Conservation (phyloP, 2,113 vertebrate species). For the Eulemur rufifrons region DNA sequence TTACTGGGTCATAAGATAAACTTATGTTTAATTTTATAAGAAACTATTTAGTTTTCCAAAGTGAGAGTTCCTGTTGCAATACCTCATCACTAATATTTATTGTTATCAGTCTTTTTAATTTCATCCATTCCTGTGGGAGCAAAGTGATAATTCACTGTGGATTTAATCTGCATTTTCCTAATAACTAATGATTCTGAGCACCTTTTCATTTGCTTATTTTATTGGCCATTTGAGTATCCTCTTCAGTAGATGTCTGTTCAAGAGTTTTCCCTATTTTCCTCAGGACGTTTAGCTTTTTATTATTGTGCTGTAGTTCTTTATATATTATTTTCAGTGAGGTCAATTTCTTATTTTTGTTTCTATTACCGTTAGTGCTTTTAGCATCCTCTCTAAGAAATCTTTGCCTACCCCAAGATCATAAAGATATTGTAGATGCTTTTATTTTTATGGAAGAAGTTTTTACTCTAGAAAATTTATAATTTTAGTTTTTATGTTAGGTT, state of each 20-base stretch:
- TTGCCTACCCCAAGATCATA: neutral
- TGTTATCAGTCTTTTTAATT: neutral
- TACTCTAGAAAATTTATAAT: neutral
- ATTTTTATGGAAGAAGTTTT: neutral
- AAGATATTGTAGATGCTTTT: neutral
- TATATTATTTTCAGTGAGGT: neutral
- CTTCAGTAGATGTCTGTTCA: neutral
- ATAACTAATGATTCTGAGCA: neutral
- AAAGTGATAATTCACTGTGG: neutral
- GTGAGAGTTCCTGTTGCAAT: neutral
- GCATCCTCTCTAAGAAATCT: neutral
- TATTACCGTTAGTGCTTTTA: neutral
- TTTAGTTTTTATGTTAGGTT: neutral
- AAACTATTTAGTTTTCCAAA: neutral
- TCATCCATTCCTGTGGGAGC: neutral
- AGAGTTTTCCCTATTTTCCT: neutral
- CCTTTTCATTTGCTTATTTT: neutral
- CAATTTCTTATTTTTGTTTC: neutral
- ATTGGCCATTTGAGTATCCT: neutral
- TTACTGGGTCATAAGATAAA: neutral
- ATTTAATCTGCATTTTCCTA: neutral
- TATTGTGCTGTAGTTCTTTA: neutral
- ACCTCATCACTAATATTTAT: neutral
- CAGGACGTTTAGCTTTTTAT: neutral
- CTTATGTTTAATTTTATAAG: neutral